Evolutionary conservation across 30 jellyfish, hydroid and myxozoan genomes (phyloP), one percentile per base, ranked within the genome.

Genomic region (Catostylus mosaicus): DNA sequence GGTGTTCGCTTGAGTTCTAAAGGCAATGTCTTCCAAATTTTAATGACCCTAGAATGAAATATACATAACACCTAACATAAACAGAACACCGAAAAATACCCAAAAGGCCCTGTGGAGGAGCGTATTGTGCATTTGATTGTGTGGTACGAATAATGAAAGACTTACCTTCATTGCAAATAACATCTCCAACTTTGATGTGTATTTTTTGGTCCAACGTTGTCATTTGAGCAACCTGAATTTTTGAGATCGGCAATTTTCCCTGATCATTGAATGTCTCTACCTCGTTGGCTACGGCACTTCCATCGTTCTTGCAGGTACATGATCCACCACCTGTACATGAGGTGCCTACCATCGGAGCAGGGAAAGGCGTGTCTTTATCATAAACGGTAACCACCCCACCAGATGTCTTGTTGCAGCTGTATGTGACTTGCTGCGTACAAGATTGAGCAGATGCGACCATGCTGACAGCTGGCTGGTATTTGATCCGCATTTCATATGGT

Each of bases 231-330:
- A 78, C 73, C 0, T 38, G 29, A 2, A 78, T 47, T 33, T 36
- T 65, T 38, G 73, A 0, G 46, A 78, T 78, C 8, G 89, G 89
- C 82, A 78, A 43, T 6, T 37, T 19, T 10, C 14, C 26, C 34
- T 45, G 63, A 45, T 30, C 73, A 2, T 29, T 22, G 36, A 27
- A 61, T 61, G 59, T 62, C 48, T 27, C 51, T 37, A 59, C 19
- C 19, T 65, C 73, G 14, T 7, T 45, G 32, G 31, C 27, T 26
- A 1, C 79, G n/a, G 88, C 67, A 32, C 56, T 71, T 11, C 69
- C 66, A 19, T 33, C 51, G 60, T 24, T 19, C 11, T 51, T 34
- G 34, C 85, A 74, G 52, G 19, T 52, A 34, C 85, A 74, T 11
- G 40, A 3, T n/a, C n/a, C n/a, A n/a, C n/a, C n/a, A 18, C 37